Evolutionary conservation across 92 coral and sea anemone genomes (phyloP).

Genomic region (Epizoanthus scotinus): DNA sequence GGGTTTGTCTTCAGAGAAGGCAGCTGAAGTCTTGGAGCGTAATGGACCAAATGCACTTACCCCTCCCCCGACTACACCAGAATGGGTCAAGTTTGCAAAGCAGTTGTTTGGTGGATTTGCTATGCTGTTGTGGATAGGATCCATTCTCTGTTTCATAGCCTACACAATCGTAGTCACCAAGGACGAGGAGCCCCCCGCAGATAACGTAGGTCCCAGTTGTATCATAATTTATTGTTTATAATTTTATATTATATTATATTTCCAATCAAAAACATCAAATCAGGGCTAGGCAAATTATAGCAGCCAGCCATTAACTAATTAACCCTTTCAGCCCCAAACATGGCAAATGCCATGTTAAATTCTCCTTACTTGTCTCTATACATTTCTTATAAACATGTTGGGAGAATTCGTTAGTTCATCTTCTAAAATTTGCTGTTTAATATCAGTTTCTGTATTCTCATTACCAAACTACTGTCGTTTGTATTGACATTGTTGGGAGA

Average conservation of each 20-base stretch:
- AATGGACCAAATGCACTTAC: slow-evolving; percentile 96
- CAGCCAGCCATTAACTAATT: too few relatives aligned
- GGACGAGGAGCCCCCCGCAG: slow-evolving; percentile 81
- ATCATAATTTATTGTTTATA: too few relatives aligned
- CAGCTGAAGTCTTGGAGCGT: slow-evolving; percentile 67
- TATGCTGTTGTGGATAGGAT: slow-evolving; percentile 86
- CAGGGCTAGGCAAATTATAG: too few relatives aligned
- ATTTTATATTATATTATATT: not conserved
- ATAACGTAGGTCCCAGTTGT: slow-evolving; percentile 81
- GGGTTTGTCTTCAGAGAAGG: slow-evolving; percentile 80
- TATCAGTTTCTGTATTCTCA: too few relatives aligned
- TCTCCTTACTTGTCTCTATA: too few relatives aligned
- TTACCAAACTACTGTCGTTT: too few relatives aligned
- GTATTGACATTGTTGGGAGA: too few relatives aligned
- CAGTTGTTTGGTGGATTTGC: slow-evolving; percentile 94
- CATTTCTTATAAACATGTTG: too few relatives aligned
- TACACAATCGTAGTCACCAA: slow-evolving; percentile 60
- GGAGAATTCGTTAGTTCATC: too few relatives aligned
- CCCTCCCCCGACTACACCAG: slow-evolving; percentile 98
- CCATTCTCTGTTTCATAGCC: slow-evolving; percentile 77
- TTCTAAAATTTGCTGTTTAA: too few relatives aligned
- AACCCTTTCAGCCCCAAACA: too few relatives aligned
- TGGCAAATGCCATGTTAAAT: too few relatives aligned
- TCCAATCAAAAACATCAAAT: not conserved
- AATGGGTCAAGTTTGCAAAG: slow-evolving; percentile 89